A percentile compares a stretch with the other conserved stretches of the same genome.
Conservation (phyloP, 1,140 invertebrate genomes). For the Lepidurus arcticus region DNA sequence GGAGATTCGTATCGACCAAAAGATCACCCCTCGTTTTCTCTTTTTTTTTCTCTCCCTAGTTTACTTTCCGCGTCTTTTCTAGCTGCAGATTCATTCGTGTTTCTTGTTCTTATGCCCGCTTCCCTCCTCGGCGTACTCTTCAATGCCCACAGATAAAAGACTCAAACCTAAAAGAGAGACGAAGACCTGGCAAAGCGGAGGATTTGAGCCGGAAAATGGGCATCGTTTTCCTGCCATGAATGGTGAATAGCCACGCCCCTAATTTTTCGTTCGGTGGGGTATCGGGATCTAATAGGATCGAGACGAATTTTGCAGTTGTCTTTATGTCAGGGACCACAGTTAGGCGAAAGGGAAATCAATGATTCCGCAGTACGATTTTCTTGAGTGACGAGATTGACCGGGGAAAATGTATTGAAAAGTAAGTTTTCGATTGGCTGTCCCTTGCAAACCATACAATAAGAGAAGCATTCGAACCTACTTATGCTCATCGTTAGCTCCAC, state of each 20-base stretch:
- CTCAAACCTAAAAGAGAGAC: background rate
- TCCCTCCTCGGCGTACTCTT: background rate
- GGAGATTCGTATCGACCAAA: constrained; percentile 21
- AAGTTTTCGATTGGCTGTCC: no score
- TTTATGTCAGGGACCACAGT: no score
- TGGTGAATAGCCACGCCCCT: background rate
- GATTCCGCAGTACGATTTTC: no score
- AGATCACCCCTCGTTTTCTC: constrained; percentile 11
- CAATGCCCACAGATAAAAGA: background rate
- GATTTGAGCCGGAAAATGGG: constrained; percentile 1
- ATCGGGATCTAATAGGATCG: background rate
- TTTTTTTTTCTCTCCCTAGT: background rate
- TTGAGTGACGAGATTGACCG: no score
- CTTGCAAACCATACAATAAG: no score
- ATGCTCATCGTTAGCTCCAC: no score
- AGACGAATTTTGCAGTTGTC: background rate
- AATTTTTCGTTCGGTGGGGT: background rate
- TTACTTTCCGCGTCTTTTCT: background rate
- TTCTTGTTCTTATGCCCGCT: background rate
- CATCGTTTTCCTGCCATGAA: background rate
- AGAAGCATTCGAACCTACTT: no score
- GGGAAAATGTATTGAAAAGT: no score
- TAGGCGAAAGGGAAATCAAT: no score
- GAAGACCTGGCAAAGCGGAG: background rate
- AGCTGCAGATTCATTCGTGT: background rate